Conservation (phyloP, 1,140 invertebrate species). For the Heliothis subflexa region DNA sequence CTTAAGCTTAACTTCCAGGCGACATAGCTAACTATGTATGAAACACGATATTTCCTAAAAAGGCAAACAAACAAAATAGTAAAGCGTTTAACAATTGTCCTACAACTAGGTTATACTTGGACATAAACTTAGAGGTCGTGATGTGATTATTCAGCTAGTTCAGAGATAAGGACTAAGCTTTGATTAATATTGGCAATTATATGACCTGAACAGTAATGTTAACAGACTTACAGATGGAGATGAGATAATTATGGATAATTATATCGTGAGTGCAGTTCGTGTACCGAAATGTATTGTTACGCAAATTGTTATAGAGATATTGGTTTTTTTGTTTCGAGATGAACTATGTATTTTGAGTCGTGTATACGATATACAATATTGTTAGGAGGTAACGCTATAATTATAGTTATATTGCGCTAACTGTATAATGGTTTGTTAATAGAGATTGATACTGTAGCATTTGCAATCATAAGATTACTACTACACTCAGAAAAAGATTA, state of each 20-base stretch:
- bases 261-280: neutral
- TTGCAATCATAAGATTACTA: too few relatives aligned
- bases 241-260: slow-evolving; percentile 17
- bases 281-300: neutral
- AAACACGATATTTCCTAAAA: neutral
- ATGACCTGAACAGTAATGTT: slow-evolving; percentile 1
- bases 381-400: too few relatives aligned
- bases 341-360: too few relatives aligned
- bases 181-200: slow-evolving; percentile 33
- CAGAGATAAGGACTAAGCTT: neutral
- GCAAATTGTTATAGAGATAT: neutral
- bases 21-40: neutral
- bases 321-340: neutral
- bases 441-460: too few relatives aligned
- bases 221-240: slow-evolving; percentile 18
- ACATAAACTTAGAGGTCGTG: slow-evolving; percentile 28
- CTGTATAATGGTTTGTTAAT: too few relatives aligned
- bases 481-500: too few relatives aligned
- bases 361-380: too few relatives aligned
- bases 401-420: too few relatives aligned
- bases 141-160: slow-evolving; percentile 25
- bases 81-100: slow-evolving; percentile 11
- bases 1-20: too few relatives aligned
- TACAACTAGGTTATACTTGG: slow-evolving; percentile 14
- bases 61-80: neutral